Conservation (phyloP, 2,113 vertebrate species). For the Oryzias celebensis region DNA sequence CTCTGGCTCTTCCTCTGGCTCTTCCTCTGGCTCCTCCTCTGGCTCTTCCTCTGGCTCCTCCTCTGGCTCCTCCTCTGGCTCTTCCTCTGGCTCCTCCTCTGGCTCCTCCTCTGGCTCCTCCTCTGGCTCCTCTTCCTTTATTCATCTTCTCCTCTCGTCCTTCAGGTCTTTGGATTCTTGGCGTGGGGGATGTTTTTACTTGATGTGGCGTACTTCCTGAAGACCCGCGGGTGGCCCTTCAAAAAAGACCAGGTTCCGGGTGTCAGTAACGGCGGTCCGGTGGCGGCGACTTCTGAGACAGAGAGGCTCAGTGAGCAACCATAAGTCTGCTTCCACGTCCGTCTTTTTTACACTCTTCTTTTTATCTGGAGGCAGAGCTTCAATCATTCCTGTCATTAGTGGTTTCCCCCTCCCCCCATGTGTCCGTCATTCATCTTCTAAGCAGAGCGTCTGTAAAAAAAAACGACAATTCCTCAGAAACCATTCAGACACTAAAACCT, state of each 20-base stretch:
- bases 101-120: not conserved
- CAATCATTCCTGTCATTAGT: too few species aligned
- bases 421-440: too few species aligned
- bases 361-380: too few species aligned
- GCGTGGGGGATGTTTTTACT: constrained; percentile 65
- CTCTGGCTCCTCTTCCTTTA: not conserved
- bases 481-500: too few species aligned
- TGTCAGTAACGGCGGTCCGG: accelerated
- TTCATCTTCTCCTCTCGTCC: constrained; percentile 17
- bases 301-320: constrained; percentile 69
- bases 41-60: not conserved
- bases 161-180: constrained; percentile 85
- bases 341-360: too few species aligned
- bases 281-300: constrained; percentile 41
- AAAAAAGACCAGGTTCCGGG: not conserved
- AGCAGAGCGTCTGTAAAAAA: too few species aligned
- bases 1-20: not conserved
- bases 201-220: constrained; percentile 38
- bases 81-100: not conserved
- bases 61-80: not conserved
- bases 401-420: too few species aligned
- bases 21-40: not conserved
- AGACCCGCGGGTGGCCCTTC: accelerated
- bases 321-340: too few species aligned
- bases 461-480: too few species aligned